Percentiles rank a stretch among this genome's conserved stretches.
Evolutionary conservation across 1,140 invertebrate species (phyloP).

Genomic region (Neodiprion lecontei): DNA sequence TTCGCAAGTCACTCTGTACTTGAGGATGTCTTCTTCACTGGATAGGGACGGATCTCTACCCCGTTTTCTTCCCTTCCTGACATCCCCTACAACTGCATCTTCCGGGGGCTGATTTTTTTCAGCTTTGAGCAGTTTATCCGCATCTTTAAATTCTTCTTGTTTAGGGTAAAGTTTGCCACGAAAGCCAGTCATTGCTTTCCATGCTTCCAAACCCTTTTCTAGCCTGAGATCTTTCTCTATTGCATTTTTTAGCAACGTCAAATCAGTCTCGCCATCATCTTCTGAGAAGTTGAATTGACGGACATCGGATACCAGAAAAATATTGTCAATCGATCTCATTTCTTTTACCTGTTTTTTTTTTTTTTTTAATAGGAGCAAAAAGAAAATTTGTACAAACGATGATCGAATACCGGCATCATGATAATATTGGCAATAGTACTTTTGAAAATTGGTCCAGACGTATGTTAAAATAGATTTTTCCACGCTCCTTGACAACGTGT

Average conservation of each 20-base stretch:
- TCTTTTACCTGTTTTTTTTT: slow-evolving; percentile 50
- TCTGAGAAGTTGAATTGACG: slow-evolving; percentile 46
- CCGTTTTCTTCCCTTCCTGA: slow-evolving; percentile 33
- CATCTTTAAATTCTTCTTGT: slow-evolving; percentile 34
- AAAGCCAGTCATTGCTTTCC: slow-evolving; percentile 58
- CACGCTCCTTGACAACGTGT: slow-evolving; percentile 47
- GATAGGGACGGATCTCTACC: slow-evolving; percentile 35
- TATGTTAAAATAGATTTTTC: slow-evolving; percentile 62
- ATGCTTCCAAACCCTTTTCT: slow-evolving; percentile 55
- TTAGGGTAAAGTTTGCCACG: slow-evolving; percentile 48
- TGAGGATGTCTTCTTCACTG: slow-evolving; percentile 45
- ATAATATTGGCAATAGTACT: slow-evolving; percentile 41
- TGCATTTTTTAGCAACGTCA: slow-evolving; percentile 50
- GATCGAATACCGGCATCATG: background rate
- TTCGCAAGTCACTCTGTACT: slow-evolving; percentile 67
- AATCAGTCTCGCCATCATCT: slow-evolving; percentile 41
- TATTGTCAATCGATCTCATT: slow-evolving; percentile 63
- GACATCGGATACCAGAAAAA: slow-evolving; percentile 45
- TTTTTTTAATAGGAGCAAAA: background rate
- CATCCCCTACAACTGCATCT: slow-evolving; percentile 15
- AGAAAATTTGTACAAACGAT: no score
- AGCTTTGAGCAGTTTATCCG: background rate
- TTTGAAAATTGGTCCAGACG: slow-evolving; percentile 41
- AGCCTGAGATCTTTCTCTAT: slow-evolving; percentile 54
- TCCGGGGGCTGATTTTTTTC: background rate